Base-by-base conservation (phyloP, 1,140 invertebrate species). In the Eupristina koningsbergeri region DNA sequence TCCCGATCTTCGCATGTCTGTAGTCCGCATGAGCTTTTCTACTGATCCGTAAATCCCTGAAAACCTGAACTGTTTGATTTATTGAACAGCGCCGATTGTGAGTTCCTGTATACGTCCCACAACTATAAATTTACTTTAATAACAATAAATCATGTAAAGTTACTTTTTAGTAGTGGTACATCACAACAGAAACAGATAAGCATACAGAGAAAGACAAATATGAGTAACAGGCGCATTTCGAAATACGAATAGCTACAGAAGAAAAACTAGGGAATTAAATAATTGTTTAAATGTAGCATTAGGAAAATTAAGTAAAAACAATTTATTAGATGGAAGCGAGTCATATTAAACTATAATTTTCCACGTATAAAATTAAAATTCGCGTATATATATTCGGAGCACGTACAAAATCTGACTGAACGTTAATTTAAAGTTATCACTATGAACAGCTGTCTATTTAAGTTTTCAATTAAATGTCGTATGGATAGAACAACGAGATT, bases 1-100 rank as follows among this genome's bases (percentile, higher is more conserved):
- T 15, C 73, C 63, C 77, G 61, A 71, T 76, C 78, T 50, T 67
- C 78, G 76, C 78, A 69, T 53, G 29, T n/a, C 47, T 26, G 41
- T 13, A 11, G 39, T 3, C n/a, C 45, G 47, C 22, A n/a, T 13
- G 50, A 34, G 79, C 79, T 84, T 69, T 81, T 81, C 83, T 53
- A 84, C 71, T 81, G 83, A 84, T 63, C 83, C 79, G 79, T 84
- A 84, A 84, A 84, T 84, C 83, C 83, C 81, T 84, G 83, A 81
- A 81, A 84, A 81, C 67, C 77, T 84, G 83, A 19, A 26, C 26
- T 0, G 61, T 34, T 39, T 84, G 79, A 84, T 84, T 84, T 84
- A 84, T 84, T 58, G 83, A n/a, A 29, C 39, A 45, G 47, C 41
- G 73, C 71, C 77, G 79, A 84, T 81, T 81, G 77, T 53, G 53